Evolutionary conservation across 2,888 invertebrate genomes (phyloP).

Genomic region (Acanthosepion lycidas): DNA sequence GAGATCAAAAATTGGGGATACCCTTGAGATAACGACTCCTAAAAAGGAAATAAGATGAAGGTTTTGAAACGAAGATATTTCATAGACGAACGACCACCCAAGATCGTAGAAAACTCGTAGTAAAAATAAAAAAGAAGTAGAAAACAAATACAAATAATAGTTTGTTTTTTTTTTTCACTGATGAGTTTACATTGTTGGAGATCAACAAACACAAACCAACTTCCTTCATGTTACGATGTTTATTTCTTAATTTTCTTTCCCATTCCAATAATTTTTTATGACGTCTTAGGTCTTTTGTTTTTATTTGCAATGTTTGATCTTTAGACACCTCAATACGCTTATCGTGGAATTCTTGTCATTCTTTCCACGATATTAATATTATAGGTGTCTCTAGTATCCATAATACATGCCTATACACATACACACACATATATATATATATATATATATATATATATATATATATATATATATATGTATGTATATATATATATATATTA

Average conservation of each 20-base stretch:
- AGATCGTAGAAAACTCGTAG: not conserved
- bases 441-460: not conserved
- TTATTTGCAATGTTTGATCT: conserved; percentile 11
- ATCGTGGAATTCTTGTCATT: not conserved
- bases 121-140: not conserved
- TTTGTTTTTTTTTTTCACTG: not conserved
- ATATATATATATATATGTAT: not conserved
- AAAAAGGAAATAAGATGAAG: not conserved
- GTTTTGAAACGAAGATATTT: not conserved
- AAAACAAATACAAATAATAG: not conserved
- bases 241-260: not conserved
- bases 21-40: not conserved
- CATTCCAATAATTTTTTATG: not conserved
- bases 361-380: not conserved
- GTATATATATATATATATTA: not conserved
- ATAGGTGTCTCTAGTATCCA: not conserved
- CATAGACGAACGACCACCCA: not conserved
- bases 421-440: not conserved
- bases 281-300: not conserved
- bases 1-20: not conserved
- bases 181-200: not conserved
- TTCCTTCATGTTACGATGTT: not conserved
- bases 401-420: not conserved
- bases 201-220: not conserved
- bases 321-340: not conserved